Base-by-base conservation (phyloP, 2,888 invertebrate species). In the Arge pagana region DNA sequence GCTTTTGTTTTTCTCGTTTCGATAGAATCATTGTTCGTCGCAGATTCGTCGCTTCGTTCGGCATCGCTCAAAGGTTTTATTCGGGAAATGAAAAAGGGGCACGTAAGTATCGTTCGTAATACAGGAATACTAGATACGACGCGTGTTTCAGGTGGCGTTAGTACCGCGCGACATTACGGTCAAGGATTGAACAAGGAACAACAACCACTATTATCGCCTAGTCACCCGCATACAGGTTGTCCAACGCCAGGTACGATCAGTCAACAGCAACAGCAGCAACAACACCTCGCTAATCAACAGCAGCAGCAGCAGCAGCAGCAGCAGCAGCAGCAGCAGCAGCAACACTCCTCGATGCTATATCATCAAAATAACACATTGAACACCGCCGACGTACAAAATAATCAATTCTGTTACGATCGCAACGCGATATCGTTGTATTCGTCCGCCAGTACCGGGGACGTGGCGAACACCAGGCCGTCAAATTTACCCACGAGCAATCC, bases 341-440 rank as follows among this genome's bases (percentile, higher is more conserved):
- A 75, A 70, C 74, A 76, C 67, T 70, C 70, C 63, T 72, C 76
- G 63, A 74, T 76, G 74, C 66, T 77, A 71, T 77, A 76, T 69
- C 74, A 76, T 69, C 71, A 70, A 71, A 75, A 71, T 71, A 78
- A 72, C 66, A 74, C 68, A 64, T 70, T 70, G 69, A 71, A 67
- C 78, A 78, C 74, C 76, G 78, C 78, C 74, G 79, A 79, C 67
- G 78, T 77, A 73, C 79, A 79, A 76, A 77, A 76, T 67, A 78
- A 77, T 77, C 81, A 81, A 77, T 82, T 81, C 79, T 81, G 81
- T 80, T 82, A 82, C 77, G 82, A 83, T 79, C 81, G 81, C 77
- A 76, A 79, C 74, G 77, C 74, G 53, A 72, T 77, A 64, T 70
- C 75, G 67, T 67, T 77, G 64, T 78, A 78, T 70, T 51, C 50